Conservation (phyloP, 1,140 invertebrate genomes). For the Drosophila willistoni region DNA sequence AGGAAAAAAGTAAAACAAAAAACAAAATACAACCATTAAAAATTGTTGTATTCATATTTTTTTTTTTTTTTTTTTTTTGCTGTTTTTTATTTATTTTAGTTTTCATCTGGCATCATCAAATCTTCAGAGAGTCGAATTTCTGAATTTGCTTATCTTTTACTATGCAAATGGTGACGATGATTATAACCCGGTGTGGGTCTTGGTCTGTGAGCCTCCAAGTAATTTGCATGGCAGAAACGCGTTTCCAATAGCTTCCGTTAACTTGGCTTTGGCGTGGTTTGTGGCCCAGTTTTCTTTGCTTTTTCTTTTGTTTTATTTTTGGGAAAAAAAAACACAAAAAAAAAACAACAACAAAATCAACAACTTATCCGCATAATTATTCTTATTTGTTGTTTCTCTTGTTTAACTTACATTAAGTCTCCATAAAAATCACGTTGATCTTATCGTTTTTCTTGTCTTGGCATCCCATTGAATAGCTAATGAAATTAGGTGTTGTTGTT, state of each 20-base stretch:
- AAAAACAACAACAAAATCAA: no score
- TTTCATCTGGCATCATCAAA: constrained; percentile 4
- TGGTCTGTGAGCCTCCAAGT: constrained; percentile 23
- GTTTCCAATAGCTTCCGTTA: constrained; percentile 58
- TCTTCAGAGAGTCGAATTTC: constrained; percentile 1
- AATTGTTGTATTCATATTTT: constrained; percentile 42
- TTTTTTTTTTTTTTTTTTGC: constrained; percentile 30
- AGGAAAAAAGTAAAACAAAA: neutral
- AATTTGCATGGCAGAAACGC: constrained; percentile 57
- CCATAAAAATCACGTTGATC: neutral
- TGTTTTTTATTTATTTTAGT: neutral
- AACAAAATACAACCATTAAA: constrained; percentile 24
- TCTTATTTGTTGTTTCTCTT: neutral
- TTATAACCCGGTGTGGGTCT: constrained; percentile 20
- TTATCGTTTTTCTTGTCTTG: constrained; percentile 14
- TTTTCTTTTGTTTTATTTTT: constrained; percentile 1
- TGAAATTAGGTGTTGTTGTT: neutral
- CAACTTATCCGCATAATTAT: constrained; percentile 2
- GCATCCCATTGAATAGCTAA: constrained; percentile 9
- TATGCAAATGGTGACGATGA: constrained; percentile 64
- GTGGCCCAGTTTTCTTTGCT: constrained; percentile 12
- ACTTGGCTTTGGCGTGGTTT: constrained; percentile 19
- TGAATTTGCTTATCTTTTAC: constrained; percentile 48
- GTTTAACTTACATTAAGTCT: constrained; percentile 4
- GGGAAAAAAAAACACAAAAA: no score